Base-by-base conservation (phyloP, 23 tunicate species). In the Botrylloides violaceus region DNA sequence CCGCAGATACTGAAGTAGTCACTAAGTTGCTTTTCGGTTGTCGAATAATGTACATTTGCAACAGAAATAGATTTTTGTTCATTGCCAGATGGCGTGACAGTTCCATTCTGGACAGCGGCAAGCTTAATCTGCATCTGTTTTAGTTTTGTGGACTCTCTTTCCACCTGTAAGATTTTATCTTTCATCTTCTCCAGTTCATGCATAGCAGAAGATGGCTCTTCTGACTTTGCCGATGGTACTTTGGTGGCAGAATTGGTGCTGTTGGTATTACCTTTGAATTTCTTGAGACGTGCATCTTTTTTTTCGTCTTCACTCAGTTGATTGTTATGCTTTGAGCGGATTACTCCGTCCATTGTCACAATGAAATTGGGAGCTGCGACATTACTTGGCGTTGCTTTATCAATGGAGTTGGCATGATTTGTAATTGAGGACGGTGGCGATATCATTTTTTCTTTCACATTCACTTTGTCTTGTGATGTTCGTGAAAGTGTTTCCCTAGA, bases 1-100 rank as follows among this genome's bases (percentile, higher is more conserved):
- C 97, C 97, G 78, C 97, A 90, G 68, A 90, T 76, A 59, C 97
- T 83, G 75, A 90, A 90, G 75, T 83, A 81, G 36, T 83, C 97
- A 0, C 89, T 49, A 3, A 90, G 56, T 39, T 90, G 97, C 61
- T 79, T 83, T 79, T 83, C 97, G 53, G 90, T 78, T 2, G 97
- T 82, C 43, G 97, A 83, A 68, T 77, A 90, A 56, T 90, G 84
- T 24, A 90, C 90, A 49, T 90, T 90, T n/a, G 81, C 85, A 5
- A 90, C 36, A 58, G 75, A 79, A 23, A 90, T 79, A 39, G 87
- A 78, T 29, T 57, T 61, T 33, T 56, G 65, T 27, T 73, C 79
- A 55, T n/a, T 34, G 9, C 24, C 58, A 0, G 65, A n/a, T n/a
- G 29, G 15, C 18, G 29, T n/a, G 0, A 23, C 21, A 12, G 19